These are phyloP conservation scores for Apostichopus parvimensis DNA, from an alignment of 35 echinoderm and acorn worm genomes.

Conservation along the genomic window DNA sequence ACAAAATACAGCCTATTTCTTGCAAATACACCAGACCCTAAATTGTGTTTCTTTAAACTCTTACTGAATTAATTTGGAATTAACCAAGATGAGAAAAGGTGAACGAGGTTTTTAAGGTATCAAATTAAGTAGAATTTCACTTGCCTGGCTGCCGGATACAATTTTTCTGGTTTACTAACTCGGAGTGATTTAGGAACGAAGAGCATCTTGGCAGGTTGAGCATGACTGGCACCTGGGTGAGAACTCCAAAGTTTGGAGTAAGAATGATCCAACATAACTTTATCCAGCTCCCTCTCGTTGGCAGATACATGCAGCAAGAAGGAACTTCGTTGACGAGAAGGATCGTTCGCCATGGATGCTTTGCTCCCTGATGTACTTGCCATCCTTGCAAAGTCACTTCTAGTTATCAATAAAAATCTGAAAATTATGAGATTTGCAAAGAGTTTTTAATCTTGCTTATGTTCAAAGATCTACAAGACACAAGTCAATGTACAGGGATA, in stretches of 20 bases:
- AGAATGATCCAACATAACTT: slow-evolving; percentile 89
- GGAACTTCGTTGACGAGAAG: slow-evolving; percentile 38
- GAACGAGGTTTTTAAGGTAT: neutral
- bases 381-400: neutral
- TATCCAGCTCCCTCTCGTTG: slow-evolving; percentile 79
- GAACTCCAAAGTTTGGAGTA: slow-evolving; percentile 88
- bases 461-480: too few species aligned
- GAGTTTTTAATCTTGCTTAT: too few species aligned
- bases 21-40: too few species aligned
- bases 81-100: neutral
- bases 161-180: slow-evolving; percentile 11
- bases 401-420: too few species aligned
- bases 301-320: slow-evolving; percentile 91
- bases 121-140: neutral
- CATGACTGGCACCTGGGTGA: slow-evolving; percentile 88
- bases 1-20: too few species aligned
- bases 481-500: too few species aligned
- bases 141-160: slow-evolving; percentile 12
- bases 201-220: slow-evolving; percentile 87
- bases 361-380: slow-evolving; percentile 8
- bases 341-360: neutral
- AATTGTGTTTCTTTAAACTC: neutral
- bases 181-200: slow-evolving; percentile 91
- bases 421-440: too few species aligned
- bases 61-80: neutral